Evolutionary conservation across 2,888 invertebrate species (phyloP).

Genomic region (Pammene fasciana): DNA sequence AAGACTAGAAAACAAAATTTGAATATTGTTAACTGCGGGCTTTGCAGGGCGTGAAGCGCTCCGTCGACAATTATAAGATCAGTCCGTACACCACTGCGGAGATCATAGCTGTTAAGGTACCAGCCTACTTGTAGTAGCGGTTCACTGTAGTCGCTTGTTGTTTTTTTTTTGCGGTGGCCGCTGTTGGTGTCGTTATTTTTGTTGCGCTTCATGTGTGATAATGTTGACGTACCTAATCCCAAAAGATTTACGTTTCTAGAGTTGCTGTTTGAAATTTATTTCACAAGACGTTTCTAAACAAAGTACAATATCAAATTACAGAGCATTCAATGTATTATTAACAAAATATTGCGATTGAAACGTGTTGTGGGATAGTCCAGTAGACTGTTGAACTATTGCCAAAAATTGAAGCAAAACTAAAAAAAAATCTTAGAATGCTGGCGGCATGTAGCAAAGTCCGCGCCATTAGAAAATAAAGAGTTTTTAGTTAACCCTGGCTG

Average conservation of each 20-base stretch:
- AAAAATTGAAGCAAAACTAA: neutral
- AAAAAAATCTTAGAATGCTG: neutral
- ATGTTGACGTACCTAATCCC: too few species aligned
- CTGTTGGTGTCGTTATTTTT: conserved; percentile 10
- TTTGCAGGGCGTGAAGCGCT: conserved; percentile 94
- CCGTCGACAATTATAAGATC: conserved; percentile 91
- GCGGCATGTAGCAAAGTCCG: conserved; percentile 6
- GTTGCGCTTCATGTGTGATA: conserved; percentile 29
- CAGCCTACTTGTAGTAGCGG: conserved; percentile 9
- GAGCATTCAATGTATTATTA: neutral
- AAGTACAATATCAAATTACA: too few species aligned
- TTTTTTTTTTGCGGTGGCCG: conserved; percentile 23
- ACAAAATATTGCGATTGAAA: conserved; percentile 2
- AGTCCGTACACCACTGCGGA: conserved; percentile 87
- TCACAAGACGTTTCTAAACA: neutral
- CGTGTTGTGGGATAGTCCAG: conserved; percentile 1
- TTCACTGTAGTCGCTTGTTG: conserved; percentile 24
- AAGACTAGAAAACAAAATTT: neutral
- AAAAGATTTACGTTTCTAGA: neutral
- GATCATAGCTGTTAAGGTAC: conserved; percentile 98
- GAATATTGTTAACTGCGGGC: conserved; percentile 3
- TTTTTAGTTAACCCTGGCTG: neutral
- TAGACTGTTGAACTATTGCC: neutral
- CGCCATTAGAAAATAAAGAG: neutral
- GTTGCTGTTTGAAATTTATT: neutral